A percentile compares a stretch with the other conserved stretches of the same genome.
Conservation (phyloP, 1,140 invertebrate genomes). For the Tetramorium parvispinum region DNA sequence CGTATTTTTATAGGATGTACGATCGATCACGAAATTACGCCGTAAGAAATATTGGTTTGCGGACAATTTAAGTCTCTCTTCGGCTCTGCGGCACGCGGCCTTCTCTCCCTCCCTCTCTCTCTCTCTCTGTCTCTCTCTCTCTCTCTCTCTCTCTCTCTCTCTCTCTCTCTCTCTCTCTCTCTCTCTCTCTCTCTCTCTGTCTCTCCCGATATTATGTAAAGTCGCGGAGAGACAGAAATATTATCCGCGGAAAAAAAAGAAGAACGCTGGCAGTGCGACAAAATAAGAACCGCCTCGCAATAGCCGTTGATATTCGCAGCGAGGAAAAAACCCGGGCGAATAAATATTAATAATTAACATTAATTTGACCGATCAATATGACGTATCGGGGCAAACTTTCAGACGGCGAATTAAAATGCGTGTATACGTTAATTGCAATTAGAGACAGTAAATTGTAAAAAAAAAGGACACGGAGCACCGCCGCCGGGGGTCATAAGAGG, state of each 20-base stretch:
- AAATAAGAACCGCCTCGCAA: not conserved
- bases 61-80: not conserved
- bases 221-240: slow-evolving; percentile 1
- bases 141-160: no score
- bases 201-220: slow-evolving; percentile 33
- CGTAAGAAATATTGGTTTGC: slow-evolving; percentile 32
- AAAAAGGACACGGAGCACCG: not conserved
- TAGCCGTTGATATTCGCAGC: no score
- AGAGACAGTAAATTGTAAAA: not conserved
- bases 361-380: not conserved
- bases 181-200: no score
- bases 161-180: no score
- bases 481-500: no score
- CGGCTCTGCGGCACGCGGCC: not conserved
- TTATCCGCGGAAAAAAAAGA: slow-evolving; percentile 26
- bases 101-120: no score
- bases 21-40: slow-evolving; percentile 56
- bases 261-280: not conserved
- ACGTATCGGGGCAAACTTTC: not conserved
- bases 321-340: not conserved
- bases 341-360: not conserved
- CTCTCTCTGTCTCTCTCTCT: no score
- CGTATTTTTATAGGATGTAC: slow-evolving; percentile 46
- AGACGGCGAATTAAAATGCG: not conserved
- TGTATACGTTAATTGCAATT: not conserved